Evolutionary conservation across 2,888 invertebrate genomes (phyloP).

Genomic region (Zootermopsis nevadensis): DNA sequence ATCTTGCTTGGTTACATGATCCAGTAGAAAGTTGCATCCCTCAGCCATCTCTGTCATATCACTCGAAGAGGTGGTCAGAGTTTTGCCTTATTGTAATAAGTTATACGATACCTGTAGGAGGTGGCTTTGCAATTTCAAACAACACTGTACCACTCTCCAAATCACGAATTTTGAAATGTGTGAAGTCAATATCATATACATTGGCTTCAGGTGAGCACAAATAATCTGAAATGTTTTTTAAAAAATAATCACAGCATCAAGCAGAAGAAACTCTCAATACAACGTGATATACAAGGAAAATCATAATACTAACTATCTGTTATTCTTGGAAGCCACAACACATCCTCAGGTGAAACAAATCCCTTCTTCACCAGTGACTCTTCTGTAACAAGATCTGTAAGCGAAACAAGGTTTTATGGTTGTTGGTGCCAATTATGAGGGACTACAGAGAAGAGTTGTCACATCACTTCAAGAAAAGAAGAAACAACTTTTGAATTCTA

Average conservation of each 20-base stretch:
- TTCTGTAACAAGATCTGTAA: slow-evolving; percentile 59
- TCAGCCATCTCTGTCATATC: no score
- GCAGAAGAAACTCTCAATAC: no score
- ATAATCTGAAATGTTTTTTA: slow-evolving; percentile 73
- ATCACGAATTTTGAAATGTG: slow-evolving; percentile 95
- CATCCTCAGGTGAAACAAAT: slow-evolving; percentile 82
- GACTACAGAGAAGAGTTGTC: no score
- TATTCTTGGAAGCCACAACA: slow-evolving; percentile 83
- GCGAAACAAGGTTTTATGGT: background rate
- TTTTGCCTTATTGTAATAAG: background rate
- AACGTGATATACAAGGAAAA: slow-evolving; percentile 20
- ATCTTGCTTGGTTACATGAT: no score
- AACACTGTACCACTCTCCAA: slow-evolving; percentile 87
- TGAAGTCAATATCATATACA: slow-evolving; percentile 97
- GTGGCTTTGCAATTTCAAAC: slow-evolving; percentile 95
- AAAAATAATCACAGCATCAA: background rate
- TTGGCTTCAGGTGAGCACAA: slow-evolving; percentile 96
- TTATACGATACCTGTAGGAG: slow-evolving; percentile 58
- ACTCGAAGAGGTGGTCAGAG: no score
- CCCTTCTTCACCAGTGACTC: slow-evolving; percentile 65
- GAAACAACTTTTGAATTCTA: no score
- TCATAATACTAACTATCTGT: slow-evolving; percentile 74
- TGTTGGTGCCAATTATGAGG: no score
- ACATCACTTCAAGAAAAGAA: no score
- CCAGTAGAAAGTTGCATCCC: no score